These are phyloP conservation scores for Lerema accius DNA, from an alignment of 1,140 invertebrate genomes.

Conservation along the genomic window DNA sequence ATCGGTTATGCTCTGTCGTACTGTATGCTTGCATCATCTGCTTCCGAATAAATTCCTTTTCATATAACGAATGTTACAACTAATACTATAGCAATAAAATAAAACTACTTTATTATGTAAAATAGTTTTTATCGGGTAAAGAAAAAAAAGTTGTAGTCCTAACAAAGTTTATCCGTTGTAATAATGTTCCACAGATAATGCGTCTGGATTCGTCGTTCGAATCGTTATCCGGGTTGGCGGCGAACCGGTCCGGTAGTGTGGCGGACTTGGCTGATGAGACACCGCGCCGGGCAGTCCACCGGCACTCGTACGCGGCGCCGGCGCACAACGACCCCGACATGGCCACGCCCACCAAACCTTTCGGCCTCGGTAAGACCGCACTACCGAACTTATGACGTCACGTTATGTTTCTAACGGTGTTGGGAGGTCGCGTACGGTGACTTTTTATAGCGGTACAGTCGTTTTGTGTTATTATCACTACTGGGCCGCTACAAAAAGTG, in stretches of 20 bases:
- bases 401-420: background rate
- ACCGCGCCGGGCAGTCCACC: conserved; percentile 56
- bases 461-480: too few relatives aligned
- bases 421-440: too few relatives aligned
- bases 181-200: conserved; percentile 85
- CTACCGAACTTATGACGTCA: background rate
- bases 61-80: background rate
- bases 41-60: background rate
- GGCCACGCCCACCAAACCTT: conserved; percentile 86
- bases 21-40: background rate
- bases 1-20: background rate
- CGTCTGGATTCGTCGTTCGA: conserved; percentile 90
- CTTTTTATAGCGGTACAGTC: too few relatives aligned
- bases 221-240: conserved; percentile 84
- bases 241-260: conserved; percentile 91
- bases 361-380: conserved; percentile 89
- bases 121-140: too few relatives aligned
- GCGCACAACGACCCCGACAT: conserved; percentile 78
- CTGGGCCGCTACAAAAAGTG: too few relatives aligned
- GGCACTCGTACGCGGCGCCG: conserved; percentile 80
- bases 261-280: conserved; percentile 89
- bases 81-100: background rate
- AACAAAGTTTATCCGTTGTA: too few relatives aligned
- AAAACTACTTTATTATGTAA: background rate
- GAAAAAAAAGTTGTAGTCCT: too few relatives aligned